Conservation (phyloP, 2,888 invertebrate species). For the Resseliella maxima region DNA sequence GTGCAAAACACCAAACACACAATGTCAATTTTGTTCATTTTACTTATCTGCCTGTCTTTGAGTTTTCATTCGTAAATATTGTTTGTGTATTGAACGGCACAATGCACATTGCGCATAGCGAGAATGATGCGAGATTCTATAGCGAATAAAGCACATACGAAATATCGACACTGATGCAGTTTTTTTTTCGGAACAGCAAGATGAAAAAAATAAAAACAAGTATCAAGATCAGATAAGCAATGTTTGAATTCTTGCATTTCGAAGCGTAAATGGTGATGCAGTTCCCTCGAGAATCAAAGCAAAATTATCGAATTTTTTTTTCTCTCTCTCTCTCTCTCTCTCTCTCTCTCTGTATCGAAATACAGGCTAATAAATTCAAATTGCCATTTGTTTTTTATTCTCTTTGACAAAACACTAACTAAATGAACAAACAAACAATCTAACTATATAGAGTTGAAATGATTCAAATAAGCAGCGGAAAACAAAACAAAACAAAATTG, state of each 20-base stretch:
- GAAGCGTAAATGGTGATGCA: background rate
- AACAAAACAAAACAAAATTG: background rate
- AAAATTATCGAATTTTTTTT: background rate
- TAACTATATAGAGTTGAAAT: background rate
- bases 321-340: no score
- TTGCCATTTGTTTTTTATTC: background rate
- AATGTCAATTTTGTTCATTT: background rate
- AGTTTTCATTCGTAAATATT: background rate
- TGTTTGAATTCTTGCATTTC: background rate
- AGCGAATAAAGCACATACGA: background rate
- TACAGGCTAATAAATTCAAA: conserved; percentile 9
- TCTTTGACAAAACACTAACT: background rate
- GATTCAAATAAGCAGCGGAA: background rate
- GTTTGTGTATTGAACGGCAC: background rate
- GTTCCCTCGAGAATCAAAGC: background rate
- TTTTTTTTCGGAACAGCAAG: background rate
- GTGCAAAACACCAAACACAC: background rate
- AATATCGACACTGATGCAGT: background rate
- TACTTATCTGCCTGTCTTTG: background rate
- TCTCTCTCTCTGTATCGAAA: no score
- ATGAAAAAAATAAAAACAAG: background rate
- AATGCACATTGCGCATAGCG: background rate
- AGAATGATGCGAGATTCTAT: background rate
- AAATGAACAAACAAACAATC: background rate
- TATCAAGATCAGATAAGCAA: conserved; percentile 28